Base-by-base conservation (phyloP, 2,888 invertebrate species). In the Xestia rhomboidea region DNA sequence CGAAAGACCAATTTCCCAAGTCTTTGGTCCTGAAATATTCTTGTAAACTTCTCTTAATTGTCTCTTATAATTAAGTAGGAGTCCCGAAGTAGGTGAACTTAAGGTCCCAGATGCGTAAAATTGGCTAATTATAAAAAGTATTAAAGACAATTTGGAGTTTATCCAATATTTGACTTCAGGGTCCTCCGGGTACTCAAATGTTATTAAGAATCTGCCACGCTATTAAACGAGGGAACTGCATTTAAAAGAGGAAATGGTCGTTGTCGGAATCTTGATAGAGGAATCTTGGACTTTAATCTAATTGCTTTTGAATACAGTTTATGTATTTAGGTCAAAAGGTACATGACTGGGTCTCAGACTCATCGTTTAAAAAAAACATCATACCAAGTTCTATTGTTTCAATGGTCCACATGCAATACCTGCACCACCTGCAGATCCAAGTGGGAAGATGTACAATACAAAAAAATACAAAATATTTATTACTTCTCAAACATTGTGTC, bases 21-120 rank as follows among this genome's bases (percentile, higher is more conserved):
- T 34, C 13, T 54, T 49, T 3, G 13, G 15, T 18, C 11, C 38
- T 21, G 13, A 63, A 70, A 34, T 64, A 75, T 79, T 41, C 74
- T 89, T 83, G 90, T 83, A 74, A 80, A 85, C 78, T 77, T 85
- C 82, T 84, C 89, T 88, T 93, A 93, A 93, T 93, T 92, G 93
- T 92, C 92, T 93, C 90, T 91, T 90, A 91, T 92, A 93, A 93
- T 93, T 91, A 92, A 92, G 93, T 92, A 87, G 89, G 89, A 92
- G 90, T 91, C 90, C 76, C 83, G 87, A 93, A 91, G 91, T 90
- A 91, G 88, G 92, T 90, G 90, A 91, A 90, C 87, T 89, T 81
- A 81, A 80, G 89, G 88, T 84, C 87, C 88, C 92, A 92, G 93
- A 93, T 93, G 93, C 92, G 91, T 91, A 89, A 91, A 92, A 93